Evolutionary conservation across 2,888 invertebrate species (phyloP), one percentile per base, ranked within the genome.

Genomic region (Tanytarsus gracilentus): DNA sequence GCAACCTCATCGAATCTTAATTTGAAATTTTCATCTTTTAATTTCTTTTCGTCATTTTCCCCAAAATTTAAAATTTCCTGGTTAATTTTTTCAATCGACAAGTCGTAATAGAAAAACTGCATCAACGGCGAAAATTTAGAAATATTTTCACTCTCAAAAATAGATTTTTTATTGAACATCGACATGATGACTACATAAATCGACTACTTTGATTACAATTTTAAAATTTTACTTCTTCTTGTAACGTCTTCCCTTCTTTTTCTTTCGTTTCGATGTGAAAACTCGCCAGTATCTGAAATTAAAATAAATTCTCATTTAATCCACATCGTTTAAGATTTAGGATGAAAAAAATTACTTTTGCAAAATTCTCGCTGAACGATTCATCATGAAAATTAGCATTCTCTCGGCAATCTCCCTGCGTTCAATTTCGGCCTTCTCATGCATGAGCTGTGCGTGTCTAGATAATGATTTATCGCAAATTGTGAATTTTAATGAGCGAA

Each of bases 301-400:
- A 30, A 16, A 14, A n/a, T 16, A 26, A 9, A n/a, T 55, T 53
- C 2, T 14, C n/a, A 33, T 30, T 33, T 33, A 21, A 53, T 21
- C 23, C 48, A n/a, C 16, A 8, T 48, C 16, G 11, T 26, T 50
- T 50, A 6, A 25, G 14, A 33, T 27, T 27, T 36, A 6, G 25
- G 14, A n/a, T 23, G 21, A 48, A 30, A 51, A 18, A 9, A 36
- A 53, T 48, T 58, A 67, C 49, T 69, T 68, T 63, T 76, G 76
- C 25, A 76, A 74, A 61, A 66, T 69, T 30, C 69, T 69, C 4
- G 73, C 75, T 0, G 70, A 65, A 9, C 68, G 64, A 48, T 66
- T 65, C 4, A 61, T 63, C 23, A 68, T 64, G 48, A 70, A 69
- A 11, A 60, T 33, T 9, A 60, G 7, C 60, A 60, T 60, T n/a